Base-by-base conservation (phyloP, 2,888 invertebrate genomes). In the Halocaridina rubra region DNA sequence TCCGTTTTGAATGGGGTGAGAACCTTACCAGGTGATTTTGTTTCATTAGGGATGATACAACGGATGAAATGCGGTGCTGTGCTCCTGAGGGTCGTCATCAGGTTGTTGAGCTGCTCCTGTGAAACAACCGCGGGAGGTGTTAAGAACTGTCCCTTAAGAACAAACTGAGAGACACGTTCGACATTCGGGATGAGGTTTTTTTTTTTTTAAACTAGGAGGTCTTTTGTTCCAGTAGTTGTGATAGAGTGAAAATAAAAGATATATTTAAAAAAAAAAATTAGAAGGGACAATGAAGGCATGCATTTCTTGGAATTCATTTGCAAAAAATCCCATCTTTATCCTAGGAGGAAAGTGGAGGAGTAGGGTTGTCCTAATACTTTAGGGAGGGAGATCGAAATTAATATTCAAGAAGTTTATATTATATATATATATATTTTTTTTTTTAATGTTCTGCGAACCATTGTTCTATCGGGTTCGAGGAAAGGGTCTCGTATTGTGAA, bases 1-100 rank as follows among this genome's bases (percentile, higher is more conserved):
- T n/a, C n/a, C n/a, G n/a, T n/a, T n/a, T n/a, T n/a, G n/a, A n/a
- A n/a, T n/a, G n/a, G n/a, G n/a, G n/a, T n/a, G 59, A 67, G 19
- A 46, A 82, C 78, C 87, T 85, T 87, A 87, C 87, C 87, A 32
- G 87, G 39, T n/a, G 80, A 71, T 64, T 97, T 98, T 94, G 96
- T 93, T 93, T 97, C 97, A 92, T 99, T 99, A 93, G 99, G 99
- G 93, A 99, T 99, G 94, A 99, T 99, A 93, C 99, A 99, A 96
- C 99, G 98, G 90, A 99, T 98, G 94, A 99, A 99, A 93, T 99
- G 98, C 93, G 99, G 99, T 91, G 97, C 96, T 81, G 99, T 99
- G 88, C 96, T 96, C 92, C 96, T 95, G 93, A 99, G 93, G 89
- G 97, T 98, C 89, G 95, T 93, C 99, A 99, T 99, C 94, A 99